Base-by-base conservation (phyloP, 2,113 vertebrate genomes). In the Callionymus lyra region DNA sequence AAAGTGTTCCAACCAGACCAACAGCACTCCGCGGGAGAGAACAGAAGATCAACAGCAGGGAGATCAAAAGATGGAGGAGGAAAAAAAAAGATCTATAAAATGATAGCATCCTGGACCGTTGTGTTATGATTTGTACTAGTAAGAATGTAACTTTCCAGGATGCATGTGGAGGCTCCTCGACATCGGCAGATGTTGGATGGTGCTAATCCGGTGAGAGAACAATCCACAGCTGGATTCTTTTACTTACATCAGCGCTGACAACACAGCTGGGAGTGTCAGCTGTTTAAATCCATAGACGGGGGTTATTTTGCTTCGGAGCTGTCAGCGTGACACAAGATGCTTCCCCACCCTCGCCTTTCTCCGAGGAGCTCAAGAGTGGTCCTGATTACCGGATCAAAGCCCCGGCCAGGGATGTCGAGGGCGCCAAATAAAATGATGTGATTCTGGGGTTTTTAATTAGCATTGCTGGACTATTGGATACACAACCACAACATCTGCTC, bases 381-480 rank as follows among this genome's bases (percentile, higher is more conserved):
- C 78, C 63, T 69, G 68, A 82, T 81, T 74, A 76, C 17, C 12
- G 70, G 70, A 80, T 83, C 73, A 82, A 77, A 79, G 77, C 39
- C 6, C n/a, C 49, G 63, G 63, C 41, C 58, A 59, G 42, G 45
- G 49, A 52, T n/a, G 54, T 12, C 27, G 13, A 47, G 58, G 40
- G 44, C 37, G 63, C 69, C 67, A 71, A 64, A 74, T 72, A 63
- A 65, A 69, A 73, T 65, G 43, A 72, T 68, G 64, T 58, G 60
- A 70, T 77, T 74, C 72, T 77, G 56, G 56, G 55, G 59, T 65
- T 50, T n/a, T 77, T 74, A 74, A 80, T 77, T 70, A 68, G 66
- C 54, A 27, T 27, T 27, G 44, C 67, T 57, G 38, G 18, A 21
- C 60, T 68, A 57, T 63, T 41, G 41, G 68, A 75, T 47, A 18